Evolutionary conservation across 1,140 invertebrate genomes (phyloP).

Genomic region (Formica selysi): DNA sequence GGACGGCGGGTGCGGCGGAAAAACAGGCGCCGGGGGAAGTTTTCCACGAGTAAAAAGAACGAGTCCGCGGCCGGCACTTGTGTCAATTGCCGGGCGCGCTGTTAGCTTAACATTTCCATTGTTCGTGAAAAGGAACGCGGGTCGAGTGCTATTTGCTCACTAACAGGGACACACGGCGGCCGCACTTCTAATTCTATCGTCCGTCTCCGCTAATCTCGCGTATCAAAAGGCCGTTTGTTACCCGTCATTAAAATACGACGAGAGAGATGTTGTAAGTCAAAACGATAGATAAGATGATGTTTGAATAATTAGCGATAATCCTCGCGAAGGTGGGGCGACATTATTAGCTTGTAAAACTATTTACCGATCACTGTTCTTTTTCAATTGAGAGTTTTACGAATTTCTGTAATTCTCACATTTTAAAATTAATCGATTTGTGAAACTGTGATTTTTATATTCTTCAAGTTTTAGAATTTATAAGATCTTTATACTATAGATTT

Average conservation of each 20-base stretch:
- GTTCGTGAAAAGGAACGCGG: conserved; percentile 77
- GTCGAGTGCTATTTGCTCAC: conserved; percentile 78
- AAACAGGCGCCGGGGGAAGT: conserved; percentile 72
- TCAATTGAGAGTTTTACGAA: no score
- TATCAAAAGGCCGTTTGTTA: conserved; percentile 25
- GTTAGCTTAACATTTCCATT: conserved; percentile 78
- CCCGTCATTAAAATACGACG: conserved; percentile 2
- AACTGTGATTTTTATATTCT: no score
- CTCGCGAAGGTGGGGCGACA: not conserved
- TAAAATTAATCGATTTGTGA: not conserved
- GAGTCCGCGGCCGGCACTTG: conserved; percentile 77
- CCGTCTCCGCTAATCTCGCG: not conserved
- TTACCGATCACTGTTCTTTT: not conserved
- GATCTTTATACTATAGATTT: not conserved
- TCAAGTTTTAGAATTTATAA: not conserved
- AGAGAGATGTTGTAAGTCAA: not conserved
- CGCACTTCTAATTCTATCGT: conserved; percentile 74
- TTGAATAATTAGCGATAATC: not conserved
- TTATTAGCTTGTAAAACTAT: not conserved
- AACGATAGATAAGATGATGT: not conserved
- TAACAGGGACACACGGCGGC: conserved; percentile 71
- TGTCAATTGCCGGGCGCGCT: conserved; percentile 77
- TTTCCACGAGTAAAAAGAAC: conserved; percentile 75
- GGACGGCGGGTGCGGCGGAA: not conserved
- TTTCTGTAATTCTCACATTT: not conserved